These are phyloP conservation scores for Xestia rhomboidea DNA, from an alignment of 2,888 invertebrate species.

Conservation along the genomic window DNA sequence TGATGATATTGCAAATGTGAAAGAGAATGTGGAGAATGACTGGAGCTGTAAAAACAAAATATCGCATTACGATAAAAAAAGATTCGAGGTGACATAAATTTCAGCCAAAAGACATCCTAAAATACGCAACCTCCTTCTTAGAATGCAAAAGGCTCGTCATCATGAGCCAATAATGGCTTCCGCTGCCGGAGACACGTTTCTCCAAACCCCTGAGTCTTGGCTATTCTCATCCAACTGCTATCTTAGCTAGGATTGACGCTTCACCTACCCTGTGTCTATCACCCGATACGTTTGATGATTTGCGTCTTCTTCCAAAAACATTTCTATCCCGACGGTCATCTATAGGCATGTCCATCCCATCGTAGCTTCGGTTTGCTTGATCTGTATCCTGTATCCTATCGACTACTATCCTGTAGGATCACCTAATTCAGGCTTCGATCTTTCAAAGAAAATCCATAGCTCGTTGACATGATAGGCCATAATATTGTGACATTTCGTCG, in stretches of 20 bases:
- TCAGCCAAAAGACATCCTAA: neutral
- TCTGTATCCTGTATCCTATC: neutral
- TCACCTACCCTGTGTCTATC: neutral
- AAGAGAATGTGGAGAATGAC: slow-evolving; percentile 21
- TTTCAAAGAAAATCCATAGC: neutral
- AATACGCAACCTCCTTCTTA: neutral
- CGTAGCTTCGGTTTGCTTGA: neutral
- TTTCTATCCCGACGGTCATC: neutral
- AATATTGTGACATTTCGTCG: neutral
- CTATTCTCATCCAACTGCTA: neutral
- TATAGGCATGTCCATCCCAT: neutral
- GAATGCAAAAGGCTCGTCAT: neutral
- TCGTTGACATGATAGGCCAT: neutral
- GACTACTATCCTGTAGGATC: neutral
- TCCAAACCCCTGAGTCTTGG: neutral
- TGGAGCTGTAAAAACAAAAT: slow-evolving; percentile 15
- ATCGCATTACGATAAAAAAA: neutral
- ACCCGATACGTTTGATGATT: neutral
- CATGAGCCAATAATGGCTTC: neutral
- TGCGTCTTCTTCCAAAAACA: neutral
- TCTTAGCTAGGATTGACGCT: neutral
- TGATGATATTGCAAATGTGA: slow-evolving; percentile 50
- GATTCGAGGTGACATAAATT: neutral
- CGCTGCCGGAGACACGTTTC: neutral
- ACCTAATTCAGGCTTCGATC: neutral